A percentile compares a stretch with the other conserved stretches of the same genome.
These are phyloP conservation scores for Macrotrachela quadricornifera DNA, from an alignment of 1,140 invertebrate species.

Conservation along the genomic window DNA sequence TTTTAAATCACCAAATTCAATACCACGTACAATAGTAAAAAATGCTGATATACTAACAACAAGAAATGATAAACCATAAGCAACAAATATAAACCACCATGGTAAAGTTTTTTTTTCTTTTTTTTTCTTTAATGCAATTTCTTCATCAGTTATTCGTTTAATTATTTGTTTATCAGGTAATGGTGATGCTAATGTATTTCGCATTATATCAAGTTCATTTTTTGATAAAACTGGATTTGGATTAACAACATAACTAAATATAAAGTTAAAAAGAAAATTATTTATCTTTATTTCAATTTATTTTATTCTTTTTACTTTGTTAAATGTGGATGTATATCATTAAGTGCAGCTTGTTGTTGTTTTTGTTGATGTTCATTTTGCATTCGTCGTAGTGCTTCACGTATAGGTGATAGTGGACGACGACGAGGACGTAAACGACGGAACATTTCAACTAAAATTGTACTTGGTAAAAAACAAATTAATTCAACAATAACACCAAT, in stretches of 20 bases:
- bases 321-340: constrained; percentile 9
- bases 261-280: too few species aligned
- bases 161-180: constrained; percentile 21
- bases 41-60: constrained; percentile 27
- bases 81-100: constrained; percentile 33
- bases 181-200: background rate
- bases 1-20: constrained; percentile 36
- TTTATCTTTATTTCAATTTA: too few species aligned
- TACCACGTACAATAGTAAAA: constrained; percentile 36
- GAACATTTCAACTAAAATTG: constrained; percentile 33
- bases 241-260: too few species aligned
- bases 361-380: constrained; percentile 9
- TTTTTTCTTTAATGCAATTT: constrained; percentile 11
- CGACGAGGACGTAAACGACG: constrained; percentile 27
- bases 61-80: constrained; percentile 32
- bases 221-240: too few species aligned
- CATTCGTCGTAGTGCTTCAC: constrained; percentile 14
- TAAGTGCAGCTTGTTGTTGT: constrained; percentile 11
- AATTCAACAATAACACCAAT: constrained; percentile 23
- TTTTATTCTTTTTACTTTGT: too few species aligned
- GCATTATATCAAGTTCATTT: too few species aligned
- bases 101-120: constrained; percentile 20
- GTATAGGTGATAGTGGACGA: constrained; percentile 24
- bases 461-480: constrained; percentile 35
- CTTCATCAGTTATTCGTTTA: background rate